Evolutionary conservation across 2,797 vertebrate species (phyloP), one percentile per base, ranked within the genome.

Genomic region (Alcedo atthis): DNA sequence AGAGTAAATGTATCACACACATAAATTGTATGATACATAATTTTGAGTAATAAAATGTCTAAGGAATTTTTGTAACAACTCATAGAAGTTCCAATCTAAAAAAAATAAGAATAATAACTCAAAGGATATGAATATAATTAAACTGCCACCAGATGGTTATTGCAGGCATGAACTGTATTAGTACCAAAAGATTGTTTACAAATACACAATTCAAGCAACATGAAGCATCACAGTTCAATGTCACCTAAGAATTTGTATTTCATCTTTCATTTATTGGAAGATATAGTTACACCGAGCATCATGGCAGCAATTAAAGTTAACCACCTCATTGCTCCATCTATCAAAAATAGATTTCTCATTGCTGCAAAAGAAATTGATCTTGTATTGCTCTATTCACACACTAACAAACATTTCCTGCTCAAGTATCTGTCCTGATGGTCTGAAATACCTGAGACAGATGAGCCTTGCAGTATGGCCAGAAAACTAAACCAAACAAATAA

Each of bases 121-220:
- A 35, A 10, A 79, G 24, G 12, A 26, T 58, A 78, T 26, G 17
- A 78, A 43, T 24, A 43, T 26, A 49, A 67, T 81, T 89, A 89
- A 83, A 79, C 73, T 90, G 63, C 45, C 33, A 73, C 20, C 71
- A 85, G 73, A 66, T 80, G 63, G 45, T 45, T 79, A 53, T 46
- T 89, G 43, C 26, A 83, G 67, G 28, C 61, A 54, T 20, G 46
- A 85, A 63, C 17, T 67, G 2, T 37, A 66, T 75, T 54, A 75
- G 32, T 40, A 87, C 59, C 63, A 63, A 30, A 89, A 89, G 48
- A 73, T 45, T 89, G 37, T 88, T 93, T 93, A 58, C 66, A 81
- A 75, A 87, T 63, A 55, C 43, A 74, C n/a, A 87, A 55, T 26
- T 66, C 35, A 35, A 59, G 5, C 2, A 3, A 92, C 46, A 58